Conservation (phyloP, 2,888 invertebrate genomes). For the Dichetophora obliterata region DNA sequence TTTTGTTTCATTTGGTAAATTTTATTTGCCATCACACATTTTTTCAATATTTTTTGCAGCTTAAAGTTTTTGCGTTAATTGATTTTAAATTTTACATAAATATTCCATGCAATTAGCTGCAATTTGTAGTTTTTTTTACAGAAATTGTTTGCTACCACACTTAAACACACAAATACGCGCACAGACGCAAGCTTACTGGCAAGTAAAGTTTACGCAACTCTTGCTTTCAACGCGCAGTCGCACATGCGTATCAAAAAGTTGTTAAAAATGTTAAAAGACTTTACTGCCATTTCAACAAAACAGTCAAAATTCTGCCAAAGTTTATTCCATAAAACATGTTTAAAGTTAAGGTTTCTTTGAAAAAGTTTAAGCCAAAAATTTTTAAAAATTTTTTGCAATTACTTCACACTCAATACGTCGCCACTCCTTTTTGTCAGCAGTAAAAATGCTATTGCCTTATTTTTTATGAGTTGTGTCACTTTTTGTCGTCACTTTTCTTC, state of each 20-base stretch:
- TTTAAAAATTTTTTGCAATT: slow-evolving; percentile 10
- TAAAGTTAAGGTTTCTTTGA: background rate
- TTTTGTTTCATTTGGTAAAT: too few relatives aligned
- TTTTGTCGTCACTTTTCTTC: background rate
- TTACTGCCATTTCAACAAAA: background rate
- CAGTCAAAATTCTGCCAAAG: background rate
- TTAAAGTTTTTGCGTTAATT: background rate
- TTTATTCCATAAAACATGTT: background rate
- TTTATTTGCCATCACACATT: background rate
- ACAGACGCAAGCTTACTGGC: background rate
- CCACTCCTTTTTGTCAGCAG: slow-evolving; percentile 10
- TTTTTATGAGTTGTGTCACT: background rate
- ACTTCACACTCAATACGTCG: slow-evolving; percentile 7
- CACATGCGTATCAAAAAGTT: slow-evolving; percentile 34
- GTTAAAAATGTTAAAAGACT: background rate
- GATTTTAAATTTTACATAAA: background rate
- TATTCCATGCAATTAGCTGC: background rate
- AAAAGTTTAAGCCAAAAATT: background rate
- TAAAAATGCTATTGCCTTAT: background rate
- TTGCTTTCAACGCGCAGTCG: slow-evolving; percentile 32
- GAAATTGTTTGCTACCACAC: background rate
- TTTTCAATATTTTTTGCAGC: background rate
- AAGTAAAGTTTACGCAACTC: slow-evolving; percentile 30
- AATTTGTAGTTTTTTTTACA: slow-evolving; percentile 32
- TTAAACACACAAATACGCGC: slow-evolving; percentile 21